These are phyloP conservation scores for Blastobasis adustella DNA, from an alignment of 2,888 invertebrate species.

Conservation along the genomic window DNA sequence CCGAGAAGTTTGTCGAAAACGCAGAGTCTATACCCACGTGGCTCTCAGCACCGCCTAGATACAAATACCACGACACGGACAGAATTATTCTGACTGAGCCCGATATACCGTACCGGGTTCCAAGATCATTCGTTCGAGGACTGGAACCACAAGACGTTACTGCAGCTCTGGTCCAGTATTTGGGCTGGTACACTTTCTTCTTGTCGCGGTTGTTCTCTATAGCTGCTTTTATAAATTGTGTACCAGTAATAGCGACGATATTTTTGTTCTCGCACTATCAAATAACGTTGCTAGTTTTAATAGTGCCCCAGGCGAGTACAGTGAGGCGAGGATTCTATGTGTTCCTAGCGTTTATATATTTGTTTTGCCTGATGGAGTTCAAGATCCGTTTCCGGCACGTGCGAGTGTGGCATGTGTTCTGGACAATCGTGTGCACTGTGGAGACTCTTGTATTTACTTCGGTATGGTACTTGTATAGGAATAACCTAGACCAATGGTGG, in stretches of 20 bases:
- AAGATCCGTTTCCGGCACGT: constrained; percentile 84
- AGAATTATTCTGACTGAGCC: constrained; percentile 48
- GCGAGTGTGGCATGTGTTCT: constrained; percentile 80
- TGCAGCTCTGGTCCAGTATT: constrained; percentile 79
- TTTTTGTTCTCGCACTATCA: constrained; percentile 77
- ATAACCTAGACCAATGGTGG: constrained; percentile 81
- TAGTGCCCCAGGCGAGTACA: constrained; percentile 77
- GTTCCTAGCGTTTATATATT: constrained; percentile 82
- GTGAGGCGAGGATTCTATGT: constrained; percentile 76
- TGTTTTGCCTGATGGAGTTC: constrained; percentile 86
- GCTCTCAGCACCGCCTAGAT: constrained; percentile 64
- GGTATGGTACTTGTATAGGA: constrained; percentile 73
- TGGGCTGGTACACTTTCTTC: constrained; percentile 87
- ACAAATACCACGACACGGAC: constrained; percentile 47
- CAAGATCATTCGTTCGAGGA: constrained; percentile 74
- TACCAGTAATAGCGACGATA: constrained; percentile 76
- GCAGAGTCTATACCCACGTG: constrained; percentile 70
- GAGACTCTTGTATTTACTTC: constrained; percentile 82
- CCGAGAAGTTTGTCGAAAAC: constrained; percentile 69
- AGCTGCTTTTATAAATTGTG: constrained; percentile 80
- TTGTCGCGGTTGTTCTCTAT: constrained; percentile 82
- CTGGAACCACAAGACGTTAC: constrained; percentile 84
- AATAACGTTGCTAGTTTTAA: constrained; percentile 78
- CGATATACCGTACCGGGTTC: constrained; percentile 52
- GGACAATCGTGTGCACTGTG: constrained; percentile 77